Evolutionary conservation across 2,888 invertebrate species (phyloP).

Genomic region (Taphrorychus bicolor): DNA sequence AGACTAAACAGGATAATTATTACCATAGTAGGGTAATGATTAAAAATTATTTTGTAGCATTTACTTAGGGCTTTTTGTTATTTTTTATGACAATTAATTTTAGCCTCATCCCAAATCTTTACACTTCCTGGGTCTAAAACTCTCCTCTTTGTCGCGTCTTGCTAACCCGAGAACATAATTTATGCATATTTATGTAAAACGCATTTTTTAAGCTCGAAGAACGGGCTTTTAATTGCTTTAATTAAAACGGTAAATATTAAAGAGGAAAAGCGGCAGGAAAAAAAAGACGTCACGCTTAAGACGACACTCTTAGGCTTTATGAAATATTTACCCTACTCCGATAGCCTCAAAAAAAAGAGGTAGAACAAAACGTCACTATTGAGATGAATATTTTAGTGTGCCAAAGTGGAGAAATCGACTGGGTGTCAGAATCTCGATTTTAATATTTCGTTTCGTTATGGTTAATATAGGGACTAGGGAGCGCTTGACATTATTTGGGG

Average conservation of each 20-base stretch:
- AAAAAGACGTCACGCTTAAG: conserved; percentile 12
- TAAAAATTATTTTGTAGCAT: too few species aligned
- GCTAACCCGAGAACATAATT: conserved; percentile 16
- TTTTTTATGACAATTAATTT: too few species aligned
- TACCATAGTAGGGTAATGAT: too few species aligned
- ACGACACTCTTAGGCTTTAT: conserved; percentile 22
- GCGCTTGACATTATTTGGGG: too few species aligned
- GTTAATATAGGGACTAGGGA: too few species aligned
- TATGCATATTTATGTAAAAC: conserved; percentile 33
- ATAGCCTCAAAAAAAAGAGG: background rate
- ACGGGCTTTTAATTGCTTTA: conserved; percentile 26
- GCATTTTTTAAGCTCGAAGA: conserved; percentile 12
- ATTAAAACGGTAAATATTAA: conserved; percentile 27
- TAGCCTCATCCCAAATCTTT: too few species aligned
- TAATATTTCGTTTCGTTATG: too few species aligned
- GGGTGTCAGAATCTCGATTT: too few species aligned
- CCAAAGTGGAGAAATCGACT: too few species aligned
- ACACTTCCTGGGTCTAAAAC: too few species aligned
- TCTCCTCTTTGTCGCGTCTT: background rate
- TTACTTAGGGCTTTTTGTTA: too few species aligned
- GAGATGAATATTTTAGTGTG: background rate
- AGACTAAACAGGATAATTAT: too few species aligned
- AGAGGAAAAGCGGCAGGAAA: conserved; percentile 12
- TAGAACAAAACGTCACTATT: background rate
- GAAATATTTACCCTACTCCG: conserved; percentile 14